Evolutionary conservation across 2,888 invertebrate genomes (phyloP).

Genomic region (Apotomis capreana): DNA sequence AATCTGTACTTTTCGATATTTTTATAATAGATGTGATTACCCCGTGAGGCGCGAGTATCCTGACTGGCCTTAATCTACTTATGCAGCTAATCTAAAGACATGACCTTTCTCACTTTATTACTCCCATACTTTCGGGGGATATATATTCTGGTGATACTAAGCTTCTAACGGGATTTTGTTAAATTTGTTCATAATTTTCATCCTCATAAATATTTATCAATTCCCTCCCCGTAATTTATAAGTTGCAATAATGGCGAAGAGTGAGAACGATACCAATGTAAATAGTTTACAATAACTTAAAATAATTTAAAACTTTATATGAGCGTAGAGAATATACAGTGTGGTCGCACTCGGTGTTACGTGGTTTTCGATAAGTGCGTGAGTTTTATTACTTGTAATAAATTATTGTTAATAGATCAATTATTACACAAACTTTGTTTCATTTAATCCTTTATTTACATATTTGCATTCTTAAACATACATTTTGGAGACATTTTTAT

Average conservation of each 20-base stretch:
- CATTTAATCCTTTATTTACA: constrained; percentile 46
- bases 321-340: constrained; percentile 55
- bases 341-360: constrained; percentile 65
- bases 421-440: constrained; percentile 67
- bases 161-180: background rate
- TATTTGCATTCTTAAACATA: background rate
- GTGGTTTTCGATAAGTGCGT: constrained; percentile 68
- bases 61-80: too few species aligned
- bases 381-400: constrained; percentile 77
- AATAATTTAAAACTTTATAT: constrained; percentile 63
- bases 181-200: constrained; percentile 2
- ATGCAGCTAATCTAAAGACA: too few species aligned
- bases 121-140: too few species aligned
- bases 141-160: background rate
- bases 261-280: constrained; percentile 63
- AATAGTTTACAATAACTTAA: constrained; percentile 63
- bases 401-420: constrained; percentile 82
- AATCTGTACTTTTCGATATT: too few species aligned
- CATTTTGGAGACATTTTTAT: background rate
- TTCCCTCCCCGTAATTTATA: constrained; percentile 33
- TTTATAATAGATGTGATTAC: too few species aligned
- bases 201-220: constrained; percentile 7
- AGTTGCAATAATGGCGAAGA: constrained; percentile 44
- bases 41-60: too few species aligned
- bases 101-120: too few species aligned